Evolutionary conservation across 2,797 vertebrate species (phyloP).

Genomic region (Iguana delicatissima): DNA sequence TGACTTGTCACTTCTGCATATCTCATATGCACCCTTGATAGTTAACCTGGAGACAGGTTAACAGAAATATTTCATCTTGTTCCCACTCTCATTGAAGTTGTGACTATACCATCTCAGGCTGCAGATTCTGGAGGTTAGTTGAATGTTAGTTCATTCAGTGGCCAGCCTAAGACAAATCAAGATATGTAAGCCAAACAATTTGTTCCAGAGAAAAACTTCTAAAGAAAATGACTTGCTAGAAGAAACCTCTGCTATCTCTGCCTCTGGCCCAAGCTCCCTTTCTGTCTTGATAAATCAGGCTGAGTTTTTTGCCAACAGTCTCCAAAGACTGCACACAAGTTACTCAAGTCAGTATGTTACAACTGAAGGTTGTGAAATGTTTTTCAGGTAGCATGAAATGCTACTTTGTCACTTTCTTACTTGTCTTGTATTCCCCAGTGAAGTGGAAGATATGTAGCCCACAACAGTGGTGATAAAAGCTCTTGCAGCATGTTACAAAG

Average conservation of each 20-base stretch:
- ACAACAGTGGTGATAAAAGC: neutral
- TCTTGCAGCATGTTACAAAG: neutral
- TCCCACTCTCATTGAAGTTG: neutral
- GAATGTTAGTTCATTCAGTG: neutral
- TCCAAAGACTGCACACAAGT: conserved; percentile 3
- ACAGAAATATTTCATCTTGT: neutral
- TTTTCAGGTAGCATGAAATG: conserved; percentile 22
- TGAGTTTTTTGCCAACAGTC: conserved; percentile 13
- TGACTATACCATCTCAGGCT: neutral
- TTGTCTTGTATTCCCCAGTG: conserved; percentile 14
- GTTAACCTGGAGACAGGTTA: neutral
- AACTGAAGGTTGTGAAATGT: neutral
- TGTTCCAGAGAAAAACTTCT: neutral
- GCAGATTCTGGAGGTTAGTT: neutral
- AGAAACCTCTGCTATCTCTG: neutral
- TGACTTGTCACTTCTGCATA: neutral
- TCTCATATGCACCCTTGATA: neutral
- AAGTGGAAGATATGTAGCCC: neutral
- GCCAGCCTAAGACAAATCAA: neutral
- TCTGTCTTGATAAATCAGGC: conserved; percentile 5
- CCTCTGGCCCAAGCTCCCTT: neutral
- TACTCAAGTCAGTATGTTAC: conserved; percentile 17
- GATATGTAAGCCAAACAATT: neutral
- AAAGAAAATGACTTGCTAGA: neutral
- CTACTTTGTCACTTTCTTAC: conserved; percentile 18